phyloP scores from a whole-genome alignment of 1,140 invertebrate species.

The Metopolophium dirhodum region DNA sequence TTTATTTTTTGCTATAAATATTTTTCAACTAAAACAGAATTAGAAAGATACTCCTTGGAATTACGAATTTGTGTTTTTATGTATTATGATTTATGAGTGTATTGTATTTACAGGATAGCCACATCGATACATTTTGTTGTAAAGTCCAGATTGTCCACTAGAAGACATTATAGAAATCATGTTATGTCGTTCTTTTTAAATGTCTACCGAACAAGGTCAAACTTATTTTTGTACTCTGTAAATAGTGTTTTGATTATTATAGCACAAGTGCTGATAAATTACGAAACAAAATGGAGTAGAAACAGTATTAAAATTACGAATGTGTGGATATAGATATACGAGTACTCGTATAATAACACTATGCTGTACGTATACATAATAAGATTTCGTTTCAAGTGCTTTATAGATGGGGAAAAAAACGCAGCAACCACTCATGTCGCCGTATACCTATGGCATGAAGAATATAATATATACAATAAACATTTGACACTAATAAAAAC shows the following conservation, averaged over 20 bases:
- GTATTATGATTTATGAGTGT: background rate
- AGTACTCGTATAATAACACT: background rate
- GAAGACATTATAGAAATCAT: background rate
- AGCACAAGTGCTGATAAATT: background rate
- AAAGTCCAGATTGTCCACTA: background rate
- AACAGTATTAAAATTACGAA: background rate
- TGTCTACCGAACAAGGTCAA: background rate
- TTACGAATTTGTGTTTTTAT: background rate
- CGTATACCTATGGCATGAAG: background rate
- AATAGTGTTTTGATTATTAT: background rate
- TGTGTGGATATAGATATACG: background rate
- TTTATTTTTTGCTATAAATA: background rate
- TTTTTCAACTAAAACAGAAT: background rate
- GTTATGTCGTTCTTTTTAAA: background rate
- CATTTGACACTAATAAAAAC: background rate
- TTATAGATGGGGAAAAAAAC: background rate
- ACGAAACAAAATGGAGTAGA: constrained; percentile 27
- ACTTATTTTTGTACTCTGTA: background rate
- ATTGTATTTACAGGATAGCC: background rate
- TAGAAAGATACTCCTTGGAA: background rate
- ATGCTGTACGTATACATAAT: background rate
- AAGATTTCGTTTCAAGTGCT: constrained; percentile 18
- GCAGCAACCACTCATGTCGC: background rate
- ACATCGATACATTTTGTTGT: background rate
- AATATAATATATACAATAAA: background rate